Base-by-base conservation (phyloP, 2,888 invertebrate genomes). In the Macrophya annulata region DNA sequence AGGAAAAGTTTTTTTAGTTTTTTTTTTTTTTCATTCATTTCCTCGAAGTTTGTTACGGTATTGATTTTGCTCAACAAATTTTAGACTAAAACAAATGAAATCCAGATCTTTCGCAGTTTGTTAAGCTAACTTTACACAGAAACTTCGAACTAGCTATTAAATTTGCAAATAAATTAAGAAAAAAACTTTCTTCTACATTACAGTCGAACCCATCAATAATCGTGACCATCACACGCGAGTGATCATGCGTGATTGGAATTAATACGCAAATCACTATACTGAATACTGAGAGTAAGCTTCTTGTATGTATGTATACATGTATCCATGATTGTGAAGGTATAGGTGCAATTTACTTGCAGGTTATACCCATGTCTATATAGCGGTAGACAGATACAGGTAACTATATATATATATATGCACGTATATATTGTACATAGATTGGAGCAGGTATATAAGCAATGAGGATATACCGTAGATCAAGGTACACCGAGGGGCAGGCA, bases 401-500 rank as follows among this genome's bases (percentile, higher is more conserved):
- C 12, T 68, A 25, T 77, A 31, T 31, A 15, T 25, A 79, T 10
- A 40, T 31, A 17, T 51, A 25, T 25, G 45, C n/a, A 17, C 21
- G 31, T 31, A 31, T 31, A 31, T 31, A 31, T 31, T 31, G 31
- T 31, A 74, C 21, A 77, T 76, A 51, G 25, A 51, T 25, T 31
- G 12, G 9, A 25, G 31, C 21, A 51, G 48, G 31, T 77, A 51
- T 77, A 51, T 77, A 55, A 77, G 31, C 55, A 10, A n/a, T 4
- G 12, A n/a, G 77, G 77, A 55, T 77, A 17, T 77, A 31, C 10
- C 62, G 21, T 43, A 59, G 81, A 31, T 81, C 81, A 62, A 43
- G 59, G 62, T 25, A 81, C 17, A 62, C 59, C 43, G 51, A n/a
- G n/a, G 25, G 45, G 68, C 71, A 68, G 83, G 71, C 71, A 83